A percentile compares a stretch with the other conserved stretches of the same genome.
Evolutionary conservation across 2,113 vertebrate genomes (phyloP).

Genomic region (Empidonax alnorum): DNA sequence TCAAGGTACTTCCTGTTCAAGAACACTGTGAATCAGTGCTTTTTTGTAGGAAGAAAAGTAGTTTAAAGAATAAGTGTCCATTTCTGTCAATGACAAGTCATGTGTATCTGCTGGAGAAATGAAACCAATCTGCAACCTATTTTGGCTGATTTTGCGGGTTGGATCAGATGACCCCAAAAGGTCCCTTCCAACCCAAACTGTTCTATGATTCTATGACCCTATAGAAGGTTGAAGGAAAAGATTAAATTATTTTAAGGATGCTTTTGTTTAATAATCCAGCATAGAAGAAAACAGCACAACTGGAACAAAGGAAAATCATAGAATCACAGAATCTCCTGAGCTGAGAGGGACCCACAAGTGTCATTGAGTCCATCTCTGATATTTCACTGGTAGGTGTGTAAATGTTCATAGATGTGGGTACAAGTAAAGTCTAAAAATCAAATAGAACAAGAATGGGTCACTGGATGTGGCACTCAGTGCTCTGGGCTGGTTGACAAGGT

Average conservation of each 20-base stretch:
- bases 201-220: background rate
- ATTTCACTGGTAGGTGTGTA: background rate
- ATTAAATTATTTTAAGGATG: background rate
- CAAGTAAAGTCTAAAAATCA: background rate
- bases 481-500: background rate
- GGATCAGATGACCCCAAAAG: background rate
- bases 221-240: background rate
- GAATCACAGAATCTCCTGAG: background rate
- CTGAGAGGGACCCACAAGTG: background rate
- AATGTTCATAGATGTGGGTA: background rate
- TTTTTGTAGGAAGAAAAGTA: accelerated
- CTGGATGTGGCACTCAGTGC: background rate
- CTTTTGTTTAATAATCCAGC: background rate
- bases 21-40: background rate
- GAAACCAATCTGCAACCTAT: background rate
- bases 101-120: background rate
- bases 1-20: background rate
- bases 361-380: accelerated
- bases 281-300: background rate
- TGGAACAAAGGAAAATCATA: background rate
- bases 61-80: background rate
- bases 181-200: background rate
- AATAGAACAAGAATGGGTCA: background rate
- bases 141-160: background rate
- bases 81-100: background rate